A percentile compares a stretch with the other conserved stretches of the same genome.
Conservation (phyloP, 2,113 vertebrate genomes). For the Oenanthe oenanthe region DNA sequence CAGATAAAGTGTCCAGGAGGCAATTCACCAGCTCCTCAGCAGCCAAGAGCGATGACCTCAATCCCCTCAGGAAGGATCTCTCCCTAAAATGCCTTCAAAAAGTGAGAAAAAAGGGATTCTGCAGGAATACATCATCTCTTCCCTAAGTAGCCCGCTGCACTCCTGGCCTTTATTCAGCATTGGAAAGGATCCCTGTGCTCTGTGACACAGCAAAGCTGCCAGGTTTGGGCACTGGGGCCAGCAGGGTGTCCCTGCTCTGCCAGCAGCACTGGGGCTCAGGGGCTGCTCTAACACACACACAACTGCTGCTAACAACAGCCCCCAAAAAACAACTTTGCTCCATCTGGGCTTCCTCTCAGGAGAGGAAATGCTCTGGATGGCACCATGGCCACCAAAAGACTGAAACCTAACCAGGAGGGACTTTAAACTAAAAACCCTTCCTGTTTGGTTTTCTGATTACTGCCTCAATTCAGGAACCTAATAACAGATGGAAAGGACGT, state of each 20-base stretch:
- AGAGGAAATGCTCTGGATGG: rapidly evolving
- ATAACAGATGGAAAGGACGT: not conserved
- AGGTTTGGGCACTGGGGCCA: rapidly evolving
- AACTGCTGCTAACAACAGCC: rapidly evolving
- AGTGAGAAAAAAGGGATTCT: not conserved
- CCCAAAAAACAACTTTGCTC: not conserved
- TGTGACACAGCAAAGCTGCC: not conserved
- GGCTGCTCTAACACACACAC: not conserved
- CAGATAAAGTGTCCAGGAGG: constrained; percentile 43
- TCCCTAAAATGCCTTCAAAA: constrained; percentile 13
- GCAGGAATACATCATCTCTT: constrained; percentile 2
- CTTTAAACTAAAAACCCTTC: not conserved
- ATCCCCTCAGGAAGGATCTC: constrained; percentile 24
- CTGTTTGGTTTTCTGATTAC: not conserved
- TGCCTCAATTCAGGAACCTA: not conserved
- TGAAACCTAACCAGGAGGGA: not conserved
- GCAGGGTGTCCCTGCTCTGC: rapidly evolving
- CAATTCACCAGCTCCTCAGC: constrained; percentile 34
- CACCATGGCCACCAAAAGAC: rapidly evolving
- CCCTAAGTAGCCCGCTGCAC: not conserved
- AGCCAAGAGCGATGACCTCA: constrained; percentile 33
- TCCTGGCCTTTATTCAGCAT: not conserved
- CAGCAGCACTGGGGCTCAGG: not conserved
- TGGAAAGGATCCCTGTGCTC: not conserved
- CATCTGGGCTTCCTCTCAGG: not conserved